Percentiles rank a stretch among this genome's conserved stretches.
Evolutionary conservation across 2,888 invertebrate species (phyloP).

Genomic region (Monochamus alternatus): DNA sequence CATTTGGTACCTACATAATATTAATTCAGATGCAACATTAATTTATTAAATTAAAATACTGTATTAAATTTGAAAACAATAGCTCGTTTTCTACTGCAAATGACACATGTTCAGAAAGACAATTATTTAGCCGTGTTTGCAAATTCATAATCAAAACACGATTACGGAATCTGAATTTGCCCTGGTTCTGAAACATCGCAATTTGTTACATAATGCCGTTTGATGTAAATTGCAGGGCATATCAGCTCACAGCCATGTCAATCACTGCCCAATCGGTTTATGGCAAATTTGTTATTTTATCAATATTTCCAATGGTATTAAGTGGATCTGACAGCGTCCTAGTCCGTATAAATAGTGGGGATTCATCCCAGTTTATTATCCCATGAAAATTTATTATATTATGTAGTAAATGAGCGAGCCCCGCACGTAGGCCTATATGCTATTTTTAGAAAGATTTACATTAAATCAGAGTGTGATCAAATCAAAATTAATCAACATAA

Average conservation of each 20-base stretch:
- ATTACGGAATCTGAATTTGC: background rate
- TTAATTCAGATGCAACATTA: too few species aligned
- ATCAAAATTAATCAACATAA: background rate
- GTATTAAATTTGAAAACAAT: too few species aligned
- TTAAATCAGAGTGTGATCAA: background rate
- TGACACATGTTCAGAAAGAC: background rate
- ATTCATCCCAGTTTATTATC: constrained; percentile 14
- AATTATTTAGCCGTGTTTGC: constrained; percentile 2
- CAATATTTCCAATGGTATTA: constrained; percentile 19
- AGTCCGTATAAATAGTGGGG: background rate
- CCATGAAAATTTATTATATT: background rate
- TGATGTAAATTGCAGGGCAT: constrained; percentile 1
- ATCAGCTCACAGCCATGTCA: constrained; percentile 12
- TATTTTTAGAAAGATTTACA: background rate
- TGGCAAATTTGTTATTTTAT: constrained; percentile 22
- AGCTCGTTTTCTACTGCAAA: background rate
- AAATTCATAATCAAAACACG: background rate
- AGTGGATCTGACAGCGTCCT: constrained; percentile 8
- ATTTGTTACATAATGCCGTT: constrained; percentile 14
- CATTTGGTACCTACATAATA: too few species aligned
- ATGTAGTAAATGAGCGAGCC: constrained; percentile 2
- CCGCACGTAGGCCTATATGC: background rate
- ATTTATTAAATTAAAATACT: too few species aligned
- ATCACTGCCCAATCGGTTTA: constrained; percentile 8
- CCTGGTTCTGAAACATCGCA: constrained; percentile 10